Base-by-base conservation (phyloP, 53 echinoderm and acorn worm genomes). In the Holothuria scabra region DNA sequence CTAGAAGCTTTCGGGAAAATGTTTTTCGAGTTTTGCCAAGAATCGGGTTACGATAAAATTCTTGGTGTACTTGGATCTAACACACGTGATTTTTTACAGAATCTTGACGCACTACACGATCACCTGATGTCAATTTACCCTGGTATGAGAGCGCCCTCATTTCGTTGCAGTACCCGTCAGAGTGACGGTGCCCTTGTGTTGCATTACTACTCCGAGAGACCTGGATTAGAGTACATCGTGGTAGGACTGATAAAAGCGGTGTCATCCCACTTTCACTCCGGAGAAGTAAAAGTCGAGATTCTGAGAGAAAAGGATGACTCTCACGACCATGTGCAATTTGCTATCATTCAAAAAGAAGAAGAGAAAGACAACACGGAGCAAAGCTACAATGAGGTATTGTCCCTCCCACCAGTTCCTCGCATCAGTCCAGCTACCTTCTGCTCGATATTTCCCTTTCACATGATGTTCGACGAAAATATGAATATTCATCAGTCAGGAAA, bases 11-110 rank as follows among this genome's bases (percentile, higher is more conserved):
- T 96, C 52, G 96, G 96, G 11, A 74, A 85, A 56, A 96, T 96
- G 96, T 96, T 96, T 90, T 96, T 96, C 85, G 87, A 92, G 24
- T 96, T 96, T 82, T 96, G 96, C 81, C 92, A 90, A 52, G 96
- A 96, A 90, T 96, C 96, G 6, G 96, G 96, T 79, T 96, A 96
- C 87, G 96, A 96, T 60, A 93, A 90, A 56, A 96, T 96, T 65
- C 85, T 96, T 59, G 94, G 87, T 16, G 96, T 96, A 5, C 89
- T 93, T 41, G 96, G 96, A 6, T 96, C 96, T 31, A 96, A 91
- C 78, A 93, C 93, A 23, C 90, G 90, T 20, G 90, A 93, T 84
- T 96, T 96, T 86, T 85, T 92, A 61, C 92, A 96, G 91, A 96
- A 96, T 68, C 90, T 96, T 1, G 96, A 96, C 32, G 96, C 96